Base-by-base conservation (phyloP, 64 coral and sea anemone species). In the Pocillopora verrucosa region DNA sequence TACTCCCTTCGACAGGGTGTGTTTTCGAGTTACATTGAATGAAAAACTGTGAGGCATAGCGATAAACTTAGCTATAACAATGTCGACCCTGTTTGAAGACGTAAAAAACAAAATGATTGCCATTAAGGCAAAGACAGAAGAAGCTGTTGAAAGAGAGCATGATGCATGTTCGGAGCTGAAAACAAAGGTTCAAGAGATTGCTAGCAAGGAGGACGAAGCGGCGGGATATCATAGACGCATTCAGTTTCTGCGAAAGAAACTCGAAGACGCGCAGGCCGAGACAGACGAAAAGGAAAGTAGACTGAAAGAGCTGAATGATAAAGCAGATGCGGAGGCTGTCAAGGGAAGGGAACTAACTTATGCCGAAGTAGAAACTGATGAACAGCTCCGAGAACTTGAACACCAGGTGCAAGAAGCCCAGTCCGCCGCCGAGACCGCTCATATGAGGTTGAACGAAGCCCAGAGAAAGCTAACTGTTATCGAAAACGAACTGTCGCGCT, bases 21-120 rank as follows among this genome's bases (percentile, higher is more conserved):
- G 82, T 72, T 72, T 37, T 30, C 30, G 34, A 2, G 11, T 16
- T 51, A 22, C 56, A 69, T 69, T 68, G 64, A 11, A 58, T 11
- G 16, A 69, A 63, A 65, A 83, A 45, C 9, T 13, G 11, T 24
- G 65, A 22, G 36, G 25, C 14, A 36, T 37, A 35, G 34, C 34
- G 24, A 11, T 3, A 15, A 72, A 72, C 24, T 72, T 13, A 20
- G 63, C 82, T 12, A 26, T 16, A 85, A 57, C 25, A 17, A 85
- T 85, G 82, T 56, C 63, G 38, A 15, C 10, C 22, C 11, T 4
- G n/a, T 14, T 85, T 20, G 82, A 85, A 13, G 77, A 70, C 57
- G 25, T 92, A 11, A 87, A 79, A 16, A 76, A 87, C 11, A 92
- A 92, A 86, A 72, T 92, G 34, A 77, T 70, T 87, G 90, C 90